Base-by-base conservation (phyloP, 2,113 vertebrate genomes). In the Trematocara macrostoma region DNA sequence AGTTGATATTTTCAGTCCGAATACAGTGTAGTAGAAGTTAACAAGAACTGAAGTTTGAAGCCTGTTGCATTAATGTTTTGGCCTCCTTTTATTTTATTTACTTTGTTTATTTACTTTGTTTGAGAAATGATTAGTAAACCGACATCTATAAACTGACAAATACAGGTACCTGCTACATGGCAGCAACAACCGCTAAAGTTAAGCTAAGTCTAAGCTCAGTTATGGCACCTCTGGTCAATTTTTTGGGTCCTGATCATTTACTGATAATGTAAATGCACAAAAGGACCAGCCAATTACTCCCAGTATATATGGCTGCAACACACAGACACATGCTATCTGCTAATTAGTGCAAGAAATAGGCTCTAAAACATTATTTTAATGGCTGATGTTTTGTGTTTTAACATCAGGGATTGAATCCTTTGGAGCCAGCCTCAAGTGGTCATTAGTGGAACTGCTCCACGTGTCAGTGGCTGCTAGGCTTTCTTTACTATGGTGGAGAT, bases 391-490 rank as follows among this genome's bases (percentile, higher is more conserved):
- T 45, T 26, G 14, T 26, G 8, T 16, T 45, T 71, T 47, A 47
- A 16, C 20, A 45, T 45, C 1, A 4, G 64, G 0, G 64, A 71
- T 4, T 45, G 38, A 42, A 42, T 61, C 18, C 31, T 2, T 35
- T 34, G 38, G 2, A 71, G 64, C 38, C 1, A 23, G 38, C 5
- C 38, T 26, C 64, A 45, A 71, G 20, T 71, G 64, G 8, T 23
- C 64, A 74, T 74, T 74, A 74, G 64, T 23, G 38, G 12, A 71
- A 71, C 38, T 71, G 64, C 38, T 29, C 26, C 26, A 29, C 0
- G 1, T 38, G 34, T 20, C 59, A 38, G 4, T 38, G 34, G 34
- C 34, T 0, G 0, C 34, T 67, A 67, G 18, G 59, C 59, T 3
- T 20, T 38, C 18, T 67, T 38, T 38, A 67, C 18, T 12, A 67